These are phyloP conservation scores for Semnornis frantzii DNA, from an alignment of 2,113 vertebrate genomes.

Conservation along the genomic window DNA sequence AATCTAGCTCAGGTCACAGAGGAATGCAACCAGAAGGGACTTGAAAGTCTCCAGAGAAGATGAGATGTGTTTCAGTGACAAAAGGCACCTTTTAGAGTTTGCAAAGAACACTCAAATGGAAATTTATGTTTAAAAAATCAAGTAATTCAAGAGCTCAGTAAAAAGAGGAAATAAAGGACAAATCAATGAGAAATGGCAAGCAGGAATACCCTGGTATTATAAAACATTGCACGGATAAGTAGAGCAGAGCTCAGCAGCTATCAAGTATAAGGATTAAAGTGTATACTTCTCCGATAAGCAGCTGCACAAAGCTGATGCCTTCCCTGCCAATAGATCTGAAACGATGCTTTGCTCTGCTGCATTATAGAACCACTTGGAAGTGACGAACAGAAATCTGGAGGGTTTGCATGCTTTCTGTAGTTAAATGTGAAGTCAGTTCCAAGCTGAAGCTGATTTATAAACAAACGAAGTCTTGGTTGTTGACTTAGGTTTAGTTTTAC, in stretches of 20 bases:
- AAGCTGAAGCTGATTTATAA: neutral
- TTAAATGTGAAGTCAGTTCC: neutral
- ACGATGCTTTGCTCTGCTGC: neutral
- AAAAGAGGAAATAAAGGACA: neutral
- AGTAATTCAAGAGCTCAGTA: neutral
- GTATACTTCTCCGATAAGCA: neutral
- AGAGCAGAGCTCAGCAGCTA: neutral
- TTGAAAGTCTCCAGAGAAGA: neutral
- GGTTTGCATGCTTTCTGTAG: neutral
- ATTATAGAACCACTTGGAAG: neutral
- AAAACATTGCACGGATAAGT: neutral
- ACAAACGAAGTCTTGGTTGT: neutral
- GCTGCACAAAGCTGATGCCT: neutral
- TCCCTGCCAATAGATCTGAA: neutral
- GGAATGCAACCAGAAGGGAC: too few relatives aligned
- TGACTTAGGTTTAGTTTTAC: neutral
- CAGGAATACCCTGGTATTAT: neutral
- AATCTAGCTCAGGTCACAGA: too few relatives aligned
- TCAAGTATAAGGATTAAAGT: neutral
- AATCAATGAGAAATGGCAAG: neutral
- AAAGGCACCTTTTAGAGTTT: neutral
- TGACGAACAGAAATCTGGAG: fast-evolving
- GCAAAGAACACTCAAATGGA: neutral
- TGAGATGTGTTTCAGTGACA: neutral
- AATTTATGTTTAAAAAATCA: neutral